Base-by-base conservation (phyloP, 2,797 vertebrate species). In the Malurus leucopterus region DNA sequence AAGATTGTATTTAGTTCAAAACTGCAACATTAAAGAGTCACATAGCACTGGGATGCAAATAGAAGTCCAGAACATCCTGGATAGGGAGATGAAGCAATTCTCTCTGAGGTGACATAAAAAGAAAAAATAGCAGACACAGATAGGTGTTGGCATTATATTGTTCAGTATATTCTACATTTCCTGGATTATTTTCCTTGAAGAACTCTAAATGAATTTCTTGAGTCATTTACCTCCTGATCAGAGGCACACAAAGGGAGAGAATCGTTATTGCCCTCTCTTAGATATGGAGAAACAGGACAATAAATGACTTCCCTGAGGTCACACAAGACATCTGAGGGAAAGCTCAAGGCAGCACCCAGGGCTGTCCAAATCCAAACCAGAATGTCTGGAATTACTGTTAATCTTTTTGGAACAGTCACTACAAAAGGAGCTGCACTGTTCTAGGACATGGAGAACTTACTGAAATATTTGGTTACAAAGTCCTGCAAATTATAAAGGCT, bases 361-460 rank as follows among this genome's bases (percentile, higher is more conserved):
- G 18, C 11, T 63, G 26, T 76, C 16, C 36, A 44, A 13, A 21
- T 41, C 29, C 87, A 80, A 27, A 68, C 10, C 14, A 38, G 46
- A 81, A 53, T 3, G 2, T 17, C 2, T 0, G 26, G 18, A 72
- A 47, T 72, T 62, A 22, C 6, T 3, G 0, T 6, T 27, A 3
- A 67, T 34, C 17, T 32, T 55, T 54, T 22, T 23, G 30, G 21
- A 81, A 17, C 16, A 47, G 14, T 44, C 29, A 44, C 6, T 63
- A 13, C 0, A 1, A 62, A 21, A 7, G 30, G 51, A 79, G 11
- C 13, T 34, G 13, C 40, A 10, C 9, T 44, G 7, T 13, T 89
- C 46, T 43, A 55, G 27, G n/a, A 12, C 12, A 15, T 0, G 6
- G 44, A 51, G 6, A 41, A 23, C 26, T 30, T 65, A 57, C 2